Evolutionary conservation across 2,888 invertebrate genomes (phyloP).

Genomic region (Pyrocoelia pectoralis): DNA sequence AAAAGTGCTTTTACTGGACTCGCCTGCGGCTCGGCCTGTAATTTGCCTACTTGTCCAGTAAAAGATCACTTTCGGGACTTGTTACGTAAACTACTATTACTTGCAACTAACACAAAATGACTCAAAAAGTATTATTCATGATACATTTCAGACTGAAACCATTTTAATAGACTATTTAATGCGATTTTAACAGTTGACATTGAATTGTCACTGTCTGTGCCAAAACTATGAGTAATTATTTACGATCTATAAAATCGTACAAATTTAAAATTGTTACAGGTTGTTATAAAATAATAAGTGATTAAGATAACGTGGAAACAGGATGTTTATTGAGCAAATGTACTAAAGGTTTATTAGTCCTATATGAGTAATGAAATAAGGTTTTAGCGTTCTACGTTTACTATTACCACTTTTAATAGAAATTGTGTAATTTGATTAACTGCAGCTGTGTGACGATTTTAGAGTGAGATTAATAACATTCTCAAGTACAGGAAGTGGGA

Average conservation of each 20-base stretch:
- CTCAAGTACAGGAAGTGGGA: neutral
- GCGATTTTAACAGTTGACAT: too few species aligned
- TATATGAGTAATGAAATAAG: neutral
- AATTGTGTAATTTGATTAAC: constrained; percentile 3
- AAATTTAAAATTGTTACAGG: neutral
- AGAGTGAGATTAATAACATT: neutral
- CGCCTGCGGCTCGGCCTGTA: too few species aligned
- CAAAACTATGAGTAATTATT: neutral
- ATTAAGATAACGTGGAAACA: neutral
- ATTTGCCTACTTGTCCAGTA: too few species aligned
- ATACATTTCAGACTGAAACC: too few species aligned
- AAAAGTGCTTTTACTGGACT: too few species aligned
- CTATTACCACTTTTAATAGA: neutral
- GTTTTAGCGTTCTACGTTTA: neutral
- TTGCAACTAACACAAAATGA: too few species aligned
- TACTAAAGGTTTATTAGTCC: neutral
- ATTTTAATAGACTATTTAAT: too few species aligned
- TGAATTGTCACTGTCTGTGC: too few species aligned
- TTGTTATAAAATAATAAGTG: neutral
- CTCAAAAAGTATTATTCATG: too few species aligned
- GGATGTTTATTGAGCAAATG: constrained; percentile 5
- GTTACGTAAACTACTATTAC: too few species aligned
- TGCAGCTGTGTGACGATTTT: too few species aligned
- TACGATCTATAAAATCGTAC: neutral
- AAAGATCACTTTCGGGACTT: too few species aligned